Conservation (phyloP, 2,113 vertebrate species). For the Arvicanthis niloticus region DNA sequence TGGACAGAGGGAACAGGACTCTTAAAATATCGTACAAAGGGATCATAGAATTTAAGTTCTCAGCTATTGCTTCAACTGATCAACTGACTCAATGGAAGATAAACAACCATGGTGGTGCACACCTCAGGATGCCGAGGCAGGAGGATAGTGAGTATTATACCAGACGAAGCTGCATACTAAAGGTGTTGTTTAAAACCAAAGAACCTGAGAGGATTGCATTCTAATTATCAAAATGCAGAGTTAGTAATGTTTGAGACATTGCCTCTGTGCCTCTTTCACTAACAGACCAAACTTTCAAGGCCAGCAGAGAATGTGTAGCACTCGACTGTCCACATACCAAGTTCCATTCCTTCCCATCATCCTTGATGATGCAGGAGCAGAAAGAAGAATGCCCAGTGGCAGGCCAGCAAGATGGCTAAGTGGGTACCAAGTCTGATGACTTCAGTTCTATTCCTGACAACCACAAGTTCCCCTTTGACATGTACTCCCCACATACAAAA, state of each 20-base stretch:
- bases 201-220: background rate
- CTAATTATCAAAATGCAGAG: background rate
- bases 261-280: background rate
- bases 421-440: background rate
- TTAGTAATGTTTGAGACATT: background rate
- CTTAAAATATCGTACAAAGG: background rate
- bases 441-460: background rate
- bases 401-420: background rate
- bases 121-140: background rate
- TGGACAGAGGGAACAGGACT: background rate
- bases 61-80: background rate
- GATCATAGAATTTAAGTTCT: background rate
- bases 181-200: background rate
- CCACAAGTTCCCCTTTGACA: background rate
- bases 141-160: background rate
- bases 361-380: slow-evolving; percentile 11
- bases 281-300: background rate
- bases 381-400: slow-evolving; percentile 15
- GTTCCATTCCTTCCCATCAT: background rate
- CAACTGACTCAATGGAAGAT: background rate
- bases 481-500: background rate
- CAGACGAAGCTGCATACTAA: background rate
- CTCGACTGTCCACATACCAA: background rate
- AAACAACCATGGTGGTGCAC: background rate
- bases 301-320: background rate